A percentile compares a stretch with the other conserved stretches of the same genome.
Conservation (phyloP, 2,888 invertebrate species). For the Pristionchus arcanus region DNA sequence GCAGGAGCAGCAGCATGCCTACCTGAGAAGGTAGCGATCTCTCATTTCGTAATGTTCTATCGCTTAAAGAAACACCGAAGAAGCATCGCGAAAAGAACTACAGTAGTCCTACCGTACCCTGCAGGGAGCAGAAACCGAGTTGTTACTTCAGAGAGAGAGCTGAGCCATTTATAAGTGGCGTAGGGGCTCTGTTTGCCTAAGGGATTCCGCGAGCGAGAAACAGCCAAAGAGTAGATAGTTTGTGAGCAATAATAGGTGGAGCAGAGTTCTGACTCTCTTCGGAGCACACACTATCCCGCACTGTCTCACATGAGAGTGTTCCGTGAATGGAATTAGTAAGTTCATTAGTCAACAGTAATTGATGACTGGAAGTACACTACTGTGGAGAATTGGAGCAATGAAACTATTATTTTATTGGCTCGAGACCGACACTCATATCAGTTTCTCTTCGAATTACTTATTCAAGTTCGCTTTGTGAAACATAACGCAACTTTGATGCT, state of each 20-base stretch:
- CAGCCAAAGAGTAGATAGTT: neutral
- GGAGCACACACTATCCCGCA: neutral
- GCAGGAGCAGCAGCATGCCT: neutral
- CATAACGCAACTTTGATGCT: neutral
- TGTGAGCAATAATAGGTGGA: neutral
- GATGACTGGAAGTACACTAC: neutral
- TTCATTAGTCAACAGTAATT: neutral
- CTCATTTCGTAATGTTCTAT: neutral
- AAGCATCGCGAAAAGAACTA: neutral
- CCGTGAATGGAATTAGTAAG: neutral
- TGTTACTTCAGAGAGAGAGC: neutral
- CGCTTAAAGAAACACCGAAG: neutral
- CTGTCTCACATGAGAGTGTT: neutral
- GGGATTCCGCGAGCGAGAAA: conserved; percentile 25
- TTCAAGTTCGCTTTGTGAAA: neutral
- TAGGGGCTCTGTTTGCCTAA: conserved; percentile 21
- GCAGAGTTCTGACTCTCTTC: neutral
- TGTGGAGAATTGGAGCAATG: neutral
- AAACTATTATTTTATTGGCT: neutral
- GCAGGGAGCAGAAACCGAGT: neutral
- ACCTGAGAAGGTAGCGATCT: neutral
- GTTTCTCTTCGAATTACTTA: neutral
- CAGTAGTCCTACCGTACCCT: neutral
- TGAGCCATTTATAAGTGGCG: conserved; percentile 46
- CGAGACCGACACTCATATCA: neutral